These are phyloP conservation scores for Morpho helenor DNA, from an alignment of 2,888 invertebrate species.

Conservation along the genomic window DNA sequence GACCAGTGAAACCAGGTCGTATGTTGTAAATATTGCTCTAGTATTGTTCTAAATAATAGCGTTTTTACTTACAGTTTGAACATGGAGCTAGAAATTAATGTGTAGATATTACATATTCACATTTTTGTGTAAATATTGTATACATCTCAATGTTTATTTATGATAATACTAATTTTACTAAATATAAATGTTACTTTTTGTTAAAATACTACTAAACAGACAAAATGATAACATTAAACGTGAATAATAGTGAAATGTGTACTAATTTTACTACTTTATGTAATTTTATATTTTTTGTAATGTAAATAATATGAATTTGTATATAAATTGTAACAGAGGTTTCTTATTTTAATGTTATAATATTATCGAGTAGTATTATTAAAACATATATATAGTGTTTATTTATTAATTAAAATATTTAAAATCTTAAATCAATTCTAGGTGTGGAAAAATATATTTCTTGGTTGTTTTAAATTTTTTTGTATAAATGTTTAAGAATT, in stretches of 20 bases:
- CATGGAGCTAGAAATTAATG: not conserved
- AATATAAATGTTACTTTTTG: not conserved
- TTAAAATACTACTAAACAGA: not conserved
- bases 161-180: not conserved
- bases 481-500: too few species aligned
- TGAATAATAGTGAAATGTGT: too few species aligned
- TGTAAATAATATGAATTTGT: not conserved
- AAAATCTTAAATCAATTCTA: too few species aligned
- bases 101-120: not conserved
- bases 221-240: too few species aligned
- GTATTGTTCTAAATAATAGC: not conserved
- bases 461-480: too few species aligned
- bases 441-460: too few species aligned
- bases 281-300: slow-evolving; percentile 32
- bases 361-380: too few species aligned
- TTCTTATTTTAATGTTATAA: not conserved
- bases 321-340: not conserved
- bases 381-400: too few species aligned
- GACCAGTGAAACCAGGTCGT: slow-evolving; percentile 38
- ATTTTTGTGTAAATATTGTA: slow-evolving; percentile 5
- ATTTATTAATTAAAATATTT: too few species aligned
- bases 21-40: slow-evolving; percentile 17
- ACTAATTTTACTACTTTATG: slow-evolving; percentile 4
- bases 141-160: not conserved
- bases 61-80: not conserved